Percentiles rank a stretch among this genome's conserved stretches.
Evolutionary conservation across 2,888 invertebrate genomes (phyloP).

Genomic region (Lasioglossum morio): DNA sequence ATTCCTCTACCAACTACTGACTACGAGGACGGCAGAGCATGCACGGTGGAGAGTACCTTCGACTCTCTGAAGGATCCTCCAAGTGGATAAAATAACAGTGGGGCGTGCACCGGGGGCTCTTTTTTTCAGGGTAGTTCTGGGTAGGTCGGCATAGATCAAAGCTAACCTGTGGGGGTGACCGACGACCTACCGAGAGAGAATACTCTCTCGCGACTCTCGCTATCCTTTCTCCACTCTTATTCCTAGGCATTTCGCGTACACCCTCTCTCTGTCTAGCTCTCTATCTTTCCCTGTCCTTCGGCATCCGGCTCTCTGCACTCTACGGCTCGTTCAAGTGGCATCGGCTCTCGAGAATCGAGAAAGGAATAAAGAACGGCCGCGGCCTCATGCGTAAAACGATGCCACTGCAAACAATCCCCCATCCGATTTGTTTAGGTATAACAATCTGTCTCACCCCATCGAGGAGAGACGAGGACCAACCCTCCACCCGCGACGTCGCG

Average conservation of each 20-base stretch:
- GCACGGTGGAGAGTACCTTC: slow-evolving; percentile 71
- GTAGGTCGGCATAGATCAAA: slow-evolving; percentile 83
- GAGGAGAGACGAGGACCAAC: slow-evolving; percentile 52
- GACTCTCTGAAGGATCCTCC: slow-evolving; percentile 71
- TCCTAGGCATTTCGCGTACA: slow-evolving; percentile 19
- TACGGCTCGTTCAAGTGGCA: slow-evolving; percentile 83
- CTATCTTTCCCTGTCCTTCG: background rate
- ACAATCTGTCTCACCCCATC: slow-evolving; percentile 75
- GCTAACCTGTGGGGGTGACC: slow-evolving; percentile 79
- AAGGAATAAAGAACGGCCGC: slow-evolving; percentile 83
- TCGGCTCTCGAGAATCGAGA: slow-evolving; percentile 82
- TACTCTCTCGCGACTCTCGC: slow-evolving; percentile 59
- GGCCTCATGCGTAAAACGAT: slow-evolving; percentile 84
- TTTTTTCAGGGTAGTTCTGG: slow-evolving; percentile 72
- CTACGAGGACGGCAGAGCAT: slow-evolving; percentile 65
- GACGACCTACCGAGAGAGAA: slow-evolving; percentile 72
- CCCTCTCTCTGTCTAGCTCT: background rate
- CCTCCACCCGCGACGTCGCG: slow-evolving; percentile 8
- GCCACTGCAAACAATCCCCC: slow-evolving; percentile 83
- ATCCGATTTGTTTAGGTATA: slow-evolving; percentile 83
- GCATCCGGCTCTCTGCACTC: slow-evolving; percentile 79
- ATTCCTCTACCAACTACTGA: slow-evolving; percentile 72
- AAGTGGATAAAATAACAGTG: slow-evolving; percentile 76
- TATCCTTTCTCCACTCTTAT: slow-evolving; percentile 34
- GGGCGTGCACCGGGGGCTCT: slow-evolving; percentile 50